Evolutionary conservation across 2,888 invertebrate species (phyloP).

Genomic region (Cybosia mesomella): DNA sequence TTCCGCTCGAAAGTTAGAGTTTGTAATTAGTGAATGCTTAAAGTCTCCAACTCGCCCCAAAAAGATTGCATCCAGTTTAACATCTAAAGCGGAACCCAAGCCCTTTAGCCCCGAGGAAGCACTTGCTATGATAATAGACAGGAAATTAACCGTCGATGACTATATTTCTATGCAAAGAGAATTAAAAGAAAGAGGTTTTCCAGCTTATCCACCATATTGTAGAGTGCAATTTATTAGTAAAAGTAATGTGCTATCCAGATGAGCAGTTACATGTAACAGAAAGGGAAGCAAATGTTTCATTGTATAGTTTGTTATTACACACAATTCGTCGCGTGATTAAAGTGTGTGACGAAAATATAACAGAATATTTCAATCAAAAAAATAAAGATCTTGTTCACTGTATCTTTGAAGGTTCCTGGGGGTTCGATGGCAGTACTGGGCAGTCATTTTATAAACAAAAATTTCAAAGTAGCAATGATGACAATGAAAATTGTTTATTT

Average conservation of each 20-base stretch:
- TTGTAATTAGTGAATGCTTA: conserved; percentile 19
- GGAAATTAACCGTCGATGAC: conserved; percentile 21
- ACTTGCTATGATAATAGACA: conserved; percentile 13
- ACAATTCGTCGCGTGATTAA: conserved; percentile 8
- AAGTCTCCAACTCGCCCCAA: conserved; percentile 15
- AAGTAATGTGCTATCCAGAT: conserved; percentile 9
- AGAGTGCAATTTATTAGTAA: conserved; percentile 12
- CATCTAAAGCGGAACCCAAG: not conserved
- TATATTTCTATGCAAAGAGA: conserved; percentile 13
- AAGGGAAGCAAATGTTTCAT: conserved; percentile 2
- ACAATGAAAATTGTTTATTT: conserved; percentile 8
- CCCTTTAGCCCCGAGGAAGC: conserved; percentile 18
- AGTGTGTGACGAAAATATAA: not conserved
- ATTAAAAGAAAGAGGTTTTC: conserved; percentile 15
- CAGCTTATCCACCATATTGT: conserved; percentile 19
- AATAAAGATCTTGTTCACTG: not conserved
- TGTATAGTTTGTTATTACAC: conserved; percentile 1
- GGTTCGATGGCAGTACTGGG: conserved; percentile 1
- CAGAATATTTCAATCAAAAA: not conserved
- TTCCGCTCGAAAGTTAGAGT: conserved; percentile 20
- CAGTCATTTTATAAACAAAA: not conserved
- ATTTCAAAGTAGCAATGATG: not conserved
- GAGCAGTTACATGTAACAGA: conserved; percentile 5
- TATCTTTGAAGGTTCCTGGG: conserved; percentile 1
- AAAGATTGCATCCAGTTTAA: not conserved